phyloP scores from a whole-genome alignment of 1,140 invertebrate species.

The Drosophila ohnishii region DNA sequence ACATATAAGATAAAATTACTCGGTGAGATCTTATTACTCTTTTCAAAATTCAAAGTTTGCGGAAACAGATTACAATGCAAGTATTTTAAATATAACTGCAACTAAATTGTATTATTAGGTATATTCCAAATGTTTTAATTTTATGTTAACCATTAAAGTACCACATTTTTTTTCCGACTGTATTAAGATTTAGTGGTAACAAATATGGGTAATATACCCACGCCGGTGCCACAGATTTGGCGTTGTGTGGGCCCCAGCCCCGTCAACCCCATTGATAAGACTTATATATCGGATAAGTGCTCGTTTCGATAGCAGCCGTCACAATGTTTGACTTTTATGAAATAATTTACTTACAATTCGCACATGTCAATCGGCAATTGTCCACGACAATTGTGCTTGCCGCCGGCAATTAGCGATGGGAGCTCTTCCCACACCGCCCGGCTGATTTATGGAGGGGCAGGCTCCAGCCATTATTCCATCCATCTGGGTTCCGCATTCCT shows the following conservation, averaged over 20 bases:
- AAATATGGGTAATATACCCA: conserved; percentile 26
- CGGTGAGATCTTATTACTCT: too few relatives aligned
- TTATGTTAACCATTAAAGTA: background rate
- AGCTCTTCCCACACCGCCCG: conserved; percentile 21
- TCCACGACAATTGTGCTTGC: conserved; percentile 25
- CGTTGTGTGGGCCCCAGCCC: conserved; percentile 26
- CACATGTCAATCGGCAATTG: conserved; percentile 73
- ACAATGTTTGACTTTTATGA: conserved; percentile 62
- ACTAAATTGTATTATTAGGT: background rate
- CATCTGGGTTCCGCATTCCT: conserved; percentile 65
- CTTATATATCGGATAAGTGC: conserved; percentile 61
- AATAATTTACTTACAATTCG: conserved; percentile 78
- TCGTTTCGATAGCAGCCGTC: conserved; percentile 59
- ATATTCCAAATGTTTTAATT: background rate
- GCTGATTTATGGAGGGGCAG: conserved; percentile 49
- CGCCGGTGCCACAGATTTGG: conserved; percentile 39
- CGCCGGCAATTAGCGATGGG: conserved; percentile 32
- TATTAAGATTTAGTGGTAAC: background rate
- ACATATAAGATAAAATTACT: too few relatives aligned
- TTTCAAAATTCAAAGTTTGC: background rate
- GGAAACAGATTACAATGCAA: too few relatives aligned
- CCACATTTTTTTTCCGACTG: conserved; percentile 3
- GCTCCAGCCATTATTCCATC: conserved; percentile 4
- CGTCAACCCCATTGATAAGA: conserved; percentile 64
- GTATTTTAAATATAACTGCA: too few relatives aligned